Conservation (phyloP, 2,797 vertebrate genomes). For the Chromobotia macracanthus region DNA sequence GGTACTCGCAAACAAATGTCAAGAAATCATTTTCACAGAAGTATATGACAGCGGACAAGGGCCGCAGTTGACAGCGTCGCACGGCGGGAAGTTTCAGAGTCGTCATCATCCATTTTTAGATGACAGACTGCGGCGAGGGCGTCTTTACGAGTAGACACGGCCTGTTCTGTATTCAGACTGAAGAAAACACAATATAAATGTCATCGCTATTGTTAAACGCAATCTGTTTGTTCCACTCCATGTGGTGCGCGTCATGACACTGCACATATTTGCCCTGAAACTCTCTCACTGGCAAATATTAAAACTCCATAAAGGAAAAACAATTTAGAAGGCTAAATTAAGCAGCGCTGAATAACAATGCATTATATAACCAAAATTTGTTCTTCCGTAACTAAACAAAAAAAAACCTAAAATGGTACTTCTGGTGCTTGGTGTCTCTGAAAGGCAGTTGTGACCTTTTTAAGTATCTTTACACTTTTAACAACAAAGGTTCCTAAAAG, state of each 20-base stretch:
- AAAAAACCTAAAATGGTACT: background rate
- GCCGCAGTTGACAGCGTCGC: background rate
- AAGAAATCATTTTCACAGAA: slow-evolving; percentile 15
- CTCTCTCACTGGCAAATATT: slow-evolving; percentile 59
- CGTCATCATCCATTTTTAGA: slow-evolving; percentile 34
- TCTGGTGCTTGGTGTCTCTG: background rate
- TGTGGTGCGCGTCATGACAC: slow-evolving; percentile 44
- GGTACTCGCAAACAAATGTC: background rate
- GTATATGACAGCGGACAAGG: background rate
- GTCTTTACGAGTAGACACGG: background rate
- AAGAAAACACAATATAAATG: slow-evolving; percentile 60
- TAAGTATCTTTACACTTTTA: background rate
- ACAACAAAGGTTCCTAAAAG: no score
- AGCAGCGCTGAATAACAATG: slow-evolving; percentile 43
- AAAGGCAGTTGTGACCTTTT: slow-evolving; percentile 17
- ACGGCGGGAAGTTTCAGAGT: slow-evolving; percentile 24
- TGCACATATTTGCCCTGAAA: slow-evolving; percentile 52
- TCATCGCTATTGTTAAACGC: slow-evolving; percentile 58
- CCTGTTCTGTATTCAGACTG: slow-evolving; percentile 43
- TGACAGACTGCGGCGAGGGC: slow-evolving; percentile 19
- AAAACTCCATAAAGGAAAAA: slow-evolving; percentile 55
- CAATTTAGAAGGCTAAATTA: slow-evolving; percentile 51
- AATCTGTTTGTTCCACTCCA: slow-evolving; percentile 55
- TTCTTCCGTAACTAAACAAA: background rate
- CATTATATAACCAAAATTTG: slow-evolving; percentile 41